These are phyloP conservation scores for Polypedilum pembai DNA, from an alignment of 1,140 invertebrate species.

Conservation along the genomic window DNA sequence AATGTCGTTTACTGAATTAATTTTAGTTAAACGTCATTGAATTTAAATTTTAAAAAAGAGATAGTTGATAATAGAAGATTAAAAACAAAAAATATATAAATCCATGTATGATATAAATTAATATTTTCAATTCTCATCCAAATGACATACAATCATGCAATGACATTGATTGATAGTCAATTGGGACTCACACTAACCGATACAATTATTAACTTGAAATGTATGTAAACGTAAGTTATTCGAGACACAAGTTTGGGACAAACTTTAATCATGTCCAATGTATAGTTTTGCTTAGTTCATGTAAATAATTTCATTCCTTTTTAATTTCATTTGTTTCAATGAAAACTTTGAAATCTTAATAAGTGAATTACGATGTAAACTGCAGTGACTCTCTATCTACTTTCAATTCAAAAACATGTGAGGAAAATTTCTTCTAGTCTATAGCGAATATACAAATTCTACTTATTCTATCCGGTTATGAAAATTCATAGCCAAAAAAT, in stretches of 20 bases:
- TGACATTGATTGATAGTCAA: background rate
- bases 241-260: background rate
- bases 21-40: background rate
- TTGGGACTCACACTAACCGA: constrained; percentile 27
- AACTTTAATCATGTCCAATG: constrained; percentile 15
- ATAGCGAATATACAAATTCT: background rate
- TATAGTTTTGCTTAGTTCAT: background rate
- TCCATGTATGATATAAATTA: too few species aligned
- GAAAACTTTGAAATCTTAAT: background rate
- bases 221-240: background rate
- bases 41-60: background rate
- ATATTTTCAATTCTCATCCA: background rate
- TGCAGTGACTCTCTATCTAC: constrained; percentile 20
- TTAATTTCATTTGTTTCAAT: background rate
- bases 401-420: constrained; percentile 9
- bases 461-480: background rate
- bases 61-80: too few species aligned
- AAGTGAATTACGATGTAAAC: background rate
- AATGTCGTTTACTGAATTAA: background rate
- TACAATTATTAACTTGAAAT: constrained; percentile 3
- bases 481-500: background rate
- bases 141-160: background rate
- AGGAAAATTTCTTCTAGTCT: background rate
- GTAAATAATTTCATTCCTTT: background rate
- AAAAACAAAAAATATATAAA: too few species aligned